These are phyloP conservation scores for Herminia tarsipennalis DNA, from an alignment of 2,888 invertebrate genomes.

Conservation along the genomic window DNA sequence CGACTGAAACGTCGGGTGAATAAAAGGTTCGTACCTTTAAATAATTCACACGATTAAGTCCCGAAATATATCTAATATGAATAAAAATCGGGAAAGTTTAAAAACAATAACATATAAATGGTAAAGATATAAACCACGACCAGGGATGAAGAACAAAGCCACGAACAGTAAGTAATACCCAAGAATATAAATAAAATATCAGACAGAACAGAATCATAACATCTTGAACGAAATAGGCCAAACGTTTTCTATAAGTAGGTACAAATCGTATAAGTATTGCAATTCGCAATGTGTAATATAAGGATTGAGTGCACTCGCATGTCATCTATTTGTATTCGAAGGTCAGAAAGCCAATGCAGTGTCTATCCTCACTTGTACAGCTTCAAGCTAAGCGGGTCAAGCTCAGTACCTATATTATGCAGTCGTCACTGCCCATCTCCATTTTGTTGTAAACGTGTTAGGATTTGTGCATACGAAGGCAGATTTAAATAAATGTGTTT, in stretches of 20 bases:
- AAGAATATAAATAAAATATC: no score
- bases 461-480: slow-evolving; percentile 15
- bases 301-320: slow-evolving; percentile 8
- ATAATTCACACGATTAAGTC: no score
- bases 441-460: slow-evolving; percentile 11
- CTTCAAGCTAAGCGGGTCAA: slow-evolving; percentile 62
- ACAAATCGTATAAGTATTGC: background rate
- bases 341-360: slow-evolving; percentile 44
- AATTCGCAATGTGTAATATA: slow-evolving; percentile 4
- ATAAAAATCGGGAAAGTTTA: no score
- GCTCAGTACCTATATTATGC: slow-evolving; percentile 39
- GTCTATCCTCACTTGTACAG: slow-evolving; percentile 48
- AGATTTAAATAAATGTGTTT: background rate
- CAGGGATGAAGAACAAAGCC: no score
- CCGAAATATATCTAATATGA: no score
- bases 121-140: no score
- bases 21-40: no score
- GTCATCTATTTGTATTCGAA: slow-evolving; percentile 40
- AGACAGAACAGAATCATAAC: no score
- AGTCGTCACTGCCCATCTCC: slow-evolving; percentile 23
- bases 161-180: no score
- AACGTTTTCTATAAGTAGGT: slow-evolving; percentile 1
- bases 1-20: no score
- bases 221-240: background rate
- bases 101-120: no score